Evolutionary conservation across 2,113 vertebrate species (phyloP).

Genomic region (Tetrao urogallus): DNA sequence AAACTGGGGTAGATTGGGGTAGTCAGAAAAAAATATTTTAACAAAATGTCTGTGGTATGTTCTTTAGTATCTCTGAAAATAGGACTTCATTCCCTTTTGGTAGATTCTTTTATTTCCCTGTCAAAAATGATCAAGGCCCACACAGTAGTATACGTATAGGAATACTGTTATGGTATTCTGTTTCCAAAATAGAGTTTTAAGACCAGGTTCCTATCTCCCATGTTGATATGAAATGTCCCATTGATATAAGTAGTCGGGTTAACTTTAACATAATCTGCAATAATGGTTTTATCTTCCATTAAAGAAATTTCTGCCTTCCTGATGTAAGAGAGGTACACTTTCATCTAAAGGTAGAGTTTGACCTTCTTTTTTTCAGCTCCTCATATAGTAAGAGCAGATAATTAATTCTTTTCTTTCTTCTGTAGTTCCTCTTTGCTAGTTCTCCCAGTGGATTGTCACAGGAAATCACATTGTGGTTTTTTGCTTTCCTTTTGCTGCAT

Average conservation of each 20-base stretch:
- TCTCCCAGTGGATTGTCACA: background rate
- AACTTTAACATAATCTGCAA: background rate
- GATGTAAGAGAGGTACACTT: background rate
- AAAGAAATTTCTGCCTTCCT: background rate
- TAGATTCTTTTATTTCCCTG: background rate
- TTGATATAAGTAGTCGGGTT: background rate
- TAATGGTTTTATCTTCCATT: background rate
- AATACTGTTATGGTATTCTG: background rate
- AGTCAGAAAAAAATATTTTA: background rate
- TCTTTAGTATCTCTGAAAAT: background rate
- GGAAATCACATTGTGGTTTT: background rate
- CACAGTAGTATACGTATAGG: background rate
- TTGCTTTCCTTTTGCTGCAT: background rate
- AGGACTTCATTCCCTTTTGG: background rate
- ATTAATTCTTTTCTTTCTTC: background rate
- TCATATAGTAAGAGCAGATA: background rate
- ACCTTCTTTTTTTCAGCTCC: background rate
- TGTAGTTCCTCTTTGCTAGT: background rate
- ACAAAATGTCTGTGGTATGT: background rate
- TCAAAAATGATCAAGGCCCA: background rate
- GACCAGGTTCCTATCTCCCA: background rate
- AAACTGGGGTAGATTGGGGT: background rate
- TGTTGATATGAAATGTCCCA: background rate
- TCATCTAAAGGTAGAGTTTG: background rate
- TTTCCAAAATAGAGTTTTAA: background rate